Evolutionary conservation across 2,888 invertebrate species (phyloP), one percentile per base, ranked within the genome.

Genomic region (Toxonevra muliebris): DNA sequence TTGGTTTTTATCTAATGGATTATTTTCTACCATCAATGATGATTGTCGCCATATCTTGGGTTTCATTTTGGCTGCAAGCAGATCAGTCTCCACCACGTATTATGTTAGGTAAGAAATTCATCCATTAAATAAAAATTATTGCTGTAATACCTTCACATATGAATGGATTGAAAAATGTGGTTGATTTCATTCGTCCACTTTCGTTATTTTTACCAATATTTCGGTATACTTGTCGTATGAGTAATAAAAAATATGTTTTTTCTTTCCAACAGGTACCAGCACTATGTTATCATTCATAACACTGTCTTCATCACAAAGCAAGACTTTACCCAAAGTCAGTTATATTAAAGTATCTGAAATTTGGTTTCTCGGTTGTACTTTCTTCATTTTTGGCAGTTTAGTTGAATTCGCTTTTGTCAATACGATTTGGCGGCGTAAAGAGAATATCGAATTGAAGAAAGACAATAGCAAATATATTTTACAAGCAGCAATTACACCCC

Each of bases 31-130:
- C 82, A 5, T 82, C 82, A 20, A 82, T 82, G 81, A 82, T 82
- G 82, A 81, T 82, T 61, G 82, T 82, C n/a, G 82, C 82, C 62
- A 82, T 82, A 2, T 82, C 82, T 0, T 82, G 82, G 82, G 82
- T 82, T 4, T 81, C 82, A 42, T 82, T 82, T 50, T 82, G 82
- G 82, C 66, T 82, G 60, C 82, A 82, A 59, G 82, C 82, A 0
- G 82, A 82, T 71, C 79, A 79, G 3, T 80, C 82, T 0, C 81
- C 82, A 0, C 82, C 82, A 0, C 79, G 82, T 4, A 82, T 82
- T 40, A 82, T 82, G 82, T 61, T 82, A 65, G 82, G 81, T 81
- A 72, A 65, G 76, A 30, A 17, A 13, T 10, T 13, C 11, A 53
- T 12, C 42, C 13, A 10, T 4, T 53, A 30, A 7, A 30, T 30